Percentiles rank a stretch among this genome's conserved stretches.
Conservation (phyloP, 2,888 invertebrate genomes). For the Ectobius pallidus region DNA sequence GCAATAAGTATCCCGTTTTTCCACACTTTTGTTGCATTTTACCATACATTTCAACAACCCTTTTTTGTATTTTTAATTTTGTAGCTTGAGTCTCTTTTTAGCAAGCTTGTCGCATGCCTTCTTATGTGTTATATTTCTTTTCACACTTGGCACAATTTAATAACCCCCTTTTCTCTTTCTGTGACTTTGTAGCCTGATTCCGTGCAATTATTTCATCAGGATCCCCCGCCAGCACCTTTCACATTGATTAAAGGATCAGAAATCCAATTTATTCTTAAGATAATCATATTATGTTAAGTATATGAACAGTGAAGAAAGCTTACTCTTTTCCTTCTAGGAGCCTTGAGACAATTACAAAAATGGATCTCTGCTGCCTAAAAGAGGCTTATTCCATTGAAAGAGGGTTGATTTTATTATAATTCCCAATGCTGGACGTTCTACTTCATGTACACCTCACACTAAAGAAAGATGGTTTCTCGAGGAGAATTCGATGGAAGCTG, state of each 20-base stretch:
- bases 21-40: background rate
- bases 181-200: background rate
- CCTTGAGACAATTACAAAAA: too few relatives aligned
- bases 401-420: too few relatives aligned
- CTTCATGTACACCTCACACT: too few relatives aligned
- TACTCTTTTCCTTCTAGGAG: too few relatives aligned
- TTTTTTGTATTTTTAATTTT: background rate
- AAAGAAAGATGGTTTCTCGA: too few relatives aligned
- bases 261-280: background rate
- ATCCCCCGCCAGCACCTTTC: background rate
- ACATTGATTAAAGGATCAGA: background rate
- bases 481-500: too few relatives aligned
- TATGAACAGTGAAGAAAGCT: background rate
- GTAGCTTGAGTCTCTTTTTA: background rate
- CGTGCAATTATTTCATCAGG: background rate
- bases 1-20: background rate
- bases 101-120: conserved; percentile 4
- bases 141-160: background rate
- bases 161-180: background rate
- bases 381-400: too few relatives aligned
- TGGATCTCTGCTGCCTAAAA: too few relatives aligned
- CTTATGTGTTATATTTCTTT: background rate
- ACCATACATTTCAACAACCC: background rate
- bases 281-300: background rate
- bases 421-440: too few relatives aligned